phyloP scores from a whole-genome alignment of 2,113 vertebrate genomes.

The Phocoena phocoena region DNA sequence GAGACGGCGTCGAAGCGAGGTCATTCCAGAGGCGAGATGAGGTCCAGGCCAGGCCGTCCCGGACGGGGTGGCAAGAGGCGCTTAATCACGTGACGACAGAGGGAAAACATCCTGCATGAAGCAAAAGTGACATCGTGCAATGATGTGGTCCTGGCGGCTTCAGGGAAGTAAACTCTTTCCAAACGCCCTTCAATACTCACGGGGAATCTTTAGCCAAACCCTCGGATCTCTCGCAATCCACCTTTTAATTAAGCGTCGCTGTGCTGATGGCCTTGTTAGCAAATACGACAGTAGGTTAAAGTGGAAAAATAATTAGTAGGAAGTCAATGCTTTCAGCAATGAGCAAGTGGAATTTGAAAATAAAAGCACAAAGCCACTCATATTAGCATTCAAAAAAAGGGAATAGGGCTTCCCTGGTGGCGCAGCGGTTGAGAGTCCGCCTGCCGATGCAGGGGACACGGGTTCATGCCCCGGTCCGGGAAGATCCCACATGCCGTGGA shows the following conservation, averaged over 20 bases:
- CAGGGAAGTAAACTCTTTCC: rapidly evolving
- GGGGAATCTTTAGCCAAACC: rapidly evolving
- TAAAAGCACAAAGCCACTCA: rapidly evolving
- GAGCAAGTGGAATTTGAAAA: background rate
- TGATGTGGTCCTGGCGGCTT: rapidly evolving
- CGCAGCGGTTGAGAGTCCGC: no score
- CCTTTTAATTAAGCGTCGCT: background rate
- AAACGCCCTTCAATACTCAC: rapidly evolving
- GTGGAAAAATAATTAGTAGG: background rate
- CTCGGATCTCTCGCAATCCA: rapidly evolving
- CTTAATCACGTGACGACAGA: rapidly evolving
- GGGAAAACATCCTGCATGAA: rapidly evolving
- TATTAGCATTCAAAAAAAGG: background rate
- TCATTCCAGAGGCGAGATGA: rapidly evolving
- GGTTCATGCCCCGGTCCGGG: no score
- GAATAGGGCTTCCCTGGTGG: no score
- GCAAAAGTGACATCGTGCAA: rapidly evolving
- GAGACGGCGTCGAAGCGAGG: rapidly evolving
- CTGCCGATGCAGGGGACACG: no score
- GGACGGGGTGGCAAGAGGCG: rapidly evolving
- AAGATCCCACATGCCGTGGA: no score
- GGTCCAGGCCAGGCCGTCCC: rapidly evolving
- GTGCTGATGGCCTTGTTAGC: background rate
- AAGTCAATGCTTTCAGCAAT: rapidly evolving
- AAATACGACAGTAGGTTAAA: rapidly evolving